A percentile compares a stretch with the other conserved stretches of the same genome.
phyloP scores from a whole-genome alignment of 2,113 vertebrate genomes.

The Halcyon malimbica region DNA sequence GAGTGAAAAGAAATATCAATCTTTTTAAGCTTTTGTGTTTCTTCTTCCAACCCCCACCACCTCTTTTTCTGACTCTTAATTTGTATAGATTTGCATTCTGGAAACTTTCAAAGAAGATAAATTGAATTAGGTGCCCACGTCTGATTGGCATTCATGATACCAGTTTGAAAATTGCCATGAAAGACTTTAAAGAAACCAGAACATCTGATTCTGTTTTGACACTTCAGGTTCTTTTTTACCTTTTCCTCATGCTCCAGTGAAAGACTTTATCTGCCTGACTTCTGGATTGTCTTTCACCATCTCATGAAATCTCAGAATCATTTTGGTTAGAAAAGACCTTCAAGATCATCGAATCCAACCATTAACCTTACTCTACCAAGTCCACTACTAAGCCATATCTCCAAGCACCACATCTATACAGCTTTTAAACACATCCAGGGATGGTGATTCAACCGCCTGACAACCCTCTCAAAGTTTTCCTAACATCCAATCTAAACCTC shows the following conservation, averaged over 20 bases:
- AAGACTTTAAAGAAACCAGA: background rate
- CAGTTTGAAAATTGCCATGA: background rate
- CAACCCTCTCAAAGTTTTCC: too few species aligned
- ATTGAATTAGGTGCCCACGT: background rate
- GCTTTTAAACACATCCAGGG: too few species aligned
- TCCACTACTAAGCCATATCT: too few species aligned
- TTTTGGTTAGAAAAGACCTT: too few species aligned
- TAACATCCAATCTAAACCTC: too few species aligned
- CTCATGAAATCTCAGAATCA: background rate
- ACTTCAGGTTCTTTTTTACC: background rate
- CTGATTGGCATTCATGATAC: background rate
- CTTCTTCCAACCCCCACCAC: background rate
- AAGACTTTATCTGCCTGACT: background rate
- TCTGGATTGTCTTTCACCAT: background rate
- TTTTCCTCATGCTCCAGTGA: background rate
- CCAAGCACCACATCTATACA: too few species aligned
- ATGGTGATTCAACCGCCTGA: too few species aligned
- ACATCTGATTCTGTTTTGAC: background rate
- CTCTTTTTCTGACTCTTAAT: slow-evolving; percentile 20
- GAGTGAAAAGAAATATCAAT: slow-evolving; percentile 24
- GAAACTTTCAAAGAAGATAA: background rate
- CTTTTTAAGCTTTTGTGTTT: slow-evolving; percentile 30
- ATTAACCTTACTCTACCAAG: too few species aligned
- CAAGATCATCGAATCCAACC: too few species aligned
- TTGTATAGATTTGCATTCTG: slow-evolving; percentile 17